Percentiles rank a stretch among this genome's conserved stretches.
phyloP scores from a whole-genome alignment of 92 coral and sea anemone genomes.

The Palythoa grandis region DNA sequence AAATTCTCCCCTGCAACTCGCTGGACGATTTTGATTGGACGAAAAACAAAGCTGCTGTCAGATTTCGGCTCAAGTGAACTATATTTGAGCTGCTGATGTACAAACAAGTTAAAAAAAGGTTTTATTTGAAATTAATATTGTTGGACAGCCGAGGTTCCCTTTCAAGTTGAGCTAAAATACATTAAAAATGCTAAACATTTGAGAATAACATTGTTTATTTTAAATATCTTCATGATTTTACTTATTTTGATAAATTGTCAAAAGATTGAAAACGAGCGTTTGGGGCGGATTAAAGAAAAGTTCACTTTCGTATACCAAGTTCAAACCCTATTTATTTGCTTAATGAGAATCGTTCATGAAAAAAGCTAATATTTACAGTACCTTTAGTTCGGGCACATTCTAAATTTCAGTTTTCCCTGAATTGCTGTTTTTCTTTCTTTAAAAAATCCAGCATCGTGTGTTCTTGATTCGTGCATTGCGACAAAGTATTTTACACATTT shows the following conservation, averaged over 20 bases:
- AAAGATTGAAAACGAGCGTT: not conserved
- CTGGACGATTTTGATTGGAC: too few relatives aligned
- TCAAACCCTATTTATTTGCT: too few relatives aligned
- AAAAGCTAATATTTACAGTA: not conserved
- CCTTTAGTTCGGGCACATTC: not conserved
- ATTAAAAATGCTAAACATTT: not conserved
- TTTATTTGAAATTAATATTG: too few relatives aligned
- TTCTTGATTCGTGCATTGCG: too few relatives aligned
- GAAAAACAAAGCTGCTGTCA: too few relatives aligned
- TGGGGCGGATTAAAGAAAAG: not conserved
- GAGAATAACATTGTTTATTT: conserved; percentile 7
- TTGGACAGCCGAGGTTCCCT: too few relatives aligned
- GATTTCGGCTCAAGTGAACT: too few relatives aligned
- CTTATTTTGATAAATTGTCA: not conserved
- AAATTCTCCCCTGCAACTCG: too few relatives aligned
- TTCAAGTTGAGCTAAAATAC: not conserved
- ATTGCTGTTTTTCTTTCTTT: not conserved
- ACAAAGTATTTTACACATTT: not conserved
- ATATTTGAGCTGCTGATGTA: too few relatives aligned
- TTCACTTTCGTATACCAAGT: not conserved
- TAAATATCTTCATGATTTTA: not conserved
- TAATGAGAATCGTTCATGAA: not conserved
- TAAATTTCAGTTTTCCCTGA: not conserved
- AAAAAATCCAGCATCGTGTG: not conserved
- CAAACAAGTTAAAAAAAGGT: not conserved